These are phyloP conservation scores for Venusia cambrica DNA, from an alignment of 2,888 invertebrate species.

Conservation along the genomic window DNA sequence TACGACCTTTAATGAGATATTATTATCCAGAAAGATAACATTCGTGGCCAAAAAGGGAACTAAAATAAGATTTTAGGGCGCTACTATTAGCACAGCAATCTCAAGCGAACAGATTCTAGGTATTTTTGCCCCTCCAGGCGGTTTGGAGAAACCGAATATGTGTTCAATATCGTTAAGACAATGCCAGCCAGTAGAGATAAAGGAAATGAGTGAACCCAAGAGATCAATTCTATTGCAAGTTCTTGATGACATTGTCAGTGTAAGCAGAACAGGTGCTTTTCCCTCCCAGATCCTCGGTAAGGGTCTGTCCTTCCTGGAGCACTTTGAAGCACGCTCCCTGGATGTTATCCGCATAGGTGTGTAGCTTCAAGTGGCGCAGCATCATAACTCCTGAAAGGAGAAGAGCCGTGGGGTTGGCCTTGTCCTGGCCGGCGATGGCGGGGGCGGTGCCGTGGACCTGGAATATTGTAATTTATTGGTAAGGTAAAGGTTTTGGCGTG, in stretches of 20 bases:
- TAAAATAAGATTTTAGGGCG: too few species aligned
- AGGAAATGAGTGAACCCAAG: too few species aligned
- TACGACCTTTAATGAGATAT: too few species aligned
- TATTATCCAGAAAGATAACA: too few species aligned
- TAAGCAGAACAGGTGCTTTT: conserved; percentile 95
- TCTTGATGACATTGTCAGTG: conserved; percentile 90
- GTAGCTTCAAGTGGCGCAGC: conserved; percentile 93
- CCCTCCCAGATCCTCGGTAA: conserved; percentile 98
- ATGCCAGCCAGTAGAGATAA: too few species aligned
- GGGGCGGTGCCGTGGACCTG: conserved; percentile 98
- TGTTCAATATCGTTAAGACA: too few species aligned
- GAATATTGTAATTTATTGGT: conserved; percentile 16
- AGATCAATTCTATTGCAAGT: conserved; percentile 52
- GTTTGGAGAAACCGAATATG: too few species aligned
- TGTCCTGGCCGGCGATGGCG: conserved; percentile 97
- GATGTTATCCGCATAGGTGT: conserved; percentile 87
- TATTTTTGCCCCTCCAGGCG: too few species aligned
- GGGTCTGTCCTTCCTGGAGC: conserved; percentile 88
- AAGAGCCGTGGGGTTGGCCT: conserved; percentile 98
- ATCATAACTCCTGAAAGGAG: conserved; percentile 99
- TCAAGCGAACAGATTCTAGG: too few species aligned
- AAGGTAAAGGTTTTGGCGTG: too few species aligned
- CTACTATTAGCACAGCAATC: too few species aligned
- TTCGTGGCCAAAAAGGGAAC: too few species aligned
- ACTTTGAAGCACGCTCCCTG: conserved; percentile 92